Percentiles rank a stretch among this genome's conserved stretches.
phyloP scores from a whole-genome alignment of 1,140 invertebrate genomes.

The Drosophila miranda region DNA sequence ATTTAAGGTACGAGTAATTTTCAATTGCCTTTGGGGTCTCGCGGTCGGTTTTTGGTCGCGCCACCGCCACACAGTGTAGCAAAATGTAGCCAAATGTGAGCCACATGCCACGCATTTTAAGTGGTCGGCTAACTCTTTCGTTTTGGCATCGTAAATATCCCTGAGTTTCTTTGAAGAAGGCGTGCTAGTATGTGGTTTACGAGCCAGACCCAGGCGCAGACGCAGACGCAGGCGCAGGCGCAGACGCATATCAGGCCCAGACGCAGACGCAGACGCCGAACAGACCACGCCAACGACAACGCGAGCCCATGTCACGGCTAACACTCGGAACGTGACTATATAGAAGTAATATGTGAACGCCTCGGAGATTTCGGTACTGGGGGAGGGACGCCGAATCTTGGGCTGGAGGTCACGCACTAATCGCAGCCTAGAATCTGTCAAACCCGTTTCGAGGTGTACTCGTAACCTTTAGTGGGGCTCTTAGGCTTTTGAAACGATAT shows the following conservation, averaged over 20 bases:
- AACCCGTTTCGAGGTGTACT: conserved; percentile 38
- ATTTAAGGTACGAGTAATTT: conserved; percentile 73
- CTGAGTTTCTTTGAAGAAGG: conserved; percentile 16
- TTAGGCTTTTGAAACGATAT: conserved; percentile 14
- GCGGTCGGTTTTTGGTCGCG: conserved; percentile 27
- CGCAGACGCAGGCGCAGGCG: neutral
- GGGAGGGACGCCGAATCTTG: conserved; percentile 1
- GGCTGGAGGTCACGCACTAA: neutral
- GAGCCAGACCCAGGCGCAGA: neutral
- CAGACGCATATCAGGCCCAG: neutral
- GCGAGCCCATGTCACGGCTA: conserved; percentile 60
- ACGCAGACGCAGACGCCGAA: neutral
- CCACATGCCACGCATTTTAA: conserved; percentile 74
- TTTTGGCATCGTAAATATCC: conserved; percentile 62
- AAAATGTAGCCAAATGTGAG: conserved; percentile 60
- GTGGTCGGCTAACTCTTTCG: conserved; percentile 31
- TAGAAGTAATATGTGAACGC: conserved; percentile 11
- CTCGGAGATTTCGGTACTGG: conserved; percentile 1
- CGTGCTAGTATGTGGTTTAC: conserved; percentile 9
- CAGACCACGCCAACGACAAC: neutral
- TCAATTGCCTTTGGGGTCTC: conserved; percentile 53
- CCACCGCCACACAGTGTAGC: conserved; percentile 51
- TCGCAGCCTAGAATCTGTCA: conserved; percentile 29
- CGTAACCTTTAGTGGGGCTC: conserved; percentile 28
- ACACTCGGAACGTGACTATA: conserved; percentile 64